A percentile compares a stretch with the other conserved stretches of the same genome.
Evolutionary conservation across 2,113 vertebrate species (phyloP).

Genomic region (Gopherus evgoodei): DNA sequence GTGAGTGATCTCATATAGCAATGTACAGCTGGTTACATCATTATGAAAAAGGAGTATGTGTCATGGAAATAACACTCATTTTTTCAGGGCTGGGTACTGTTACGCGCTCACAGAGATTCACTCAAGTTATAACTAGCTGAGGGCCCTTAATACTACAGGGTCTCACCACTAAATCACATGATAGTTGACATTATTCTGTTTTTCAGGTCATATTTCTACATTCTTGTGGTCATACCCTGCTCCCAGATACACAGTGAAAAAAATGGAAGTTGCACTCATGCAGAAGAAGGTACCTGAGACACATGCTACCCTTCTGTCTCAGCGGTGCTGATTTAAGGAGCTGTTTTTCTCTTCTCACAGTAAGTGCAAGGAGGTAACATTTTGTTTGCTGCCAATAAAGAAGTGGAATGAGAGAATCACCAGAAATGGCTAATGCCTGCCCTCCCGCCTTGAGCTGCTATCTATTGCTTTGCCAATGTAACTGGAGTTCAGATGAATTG

Average conservation of each 20-base stretch:
- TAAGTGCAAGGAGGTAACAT: neutral
- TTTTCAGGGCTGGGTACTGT: neutral
- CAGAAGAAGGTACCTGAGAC: neutral
- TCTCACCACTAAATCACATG: neutral
- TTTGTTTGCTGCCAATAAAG: neutral
- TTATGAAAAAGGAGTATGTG: neutral
- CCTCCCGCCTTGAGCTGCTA: neutral
- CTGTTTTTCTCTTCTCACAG: neutral
- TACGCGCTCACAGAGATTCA: neutral
- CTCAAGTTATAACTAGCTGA: neutral
- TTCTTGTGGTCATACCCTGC: neutral
- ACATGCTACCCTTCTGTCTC: neutral
- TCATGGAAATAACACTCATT: neutral
- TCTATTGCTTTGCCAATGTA: neutral
- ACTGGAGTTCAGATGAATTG: neutral
- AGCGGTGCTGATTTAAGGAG: neutral
- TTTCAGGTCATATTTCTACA: neutral
- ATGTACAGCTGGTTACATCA: neutral
- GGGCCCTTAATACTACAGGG: too few species aligned
- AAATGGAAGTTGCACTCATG: neutral
- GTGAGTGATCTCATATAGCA: neutral
- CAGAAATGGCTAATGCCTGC: neutral
- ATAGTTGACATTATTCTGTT: neutral
- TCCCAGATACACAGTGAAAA: neutral
- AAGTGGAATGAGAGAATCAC: neutral